A percentile compares a stretch with the other conserved stretches of the same genome.
These are phyloP conservation scores for Pygoscelis adeliae DNA, from an alignment of 2,113 vertebrate species.

Conservation along the genomic window DNA sequence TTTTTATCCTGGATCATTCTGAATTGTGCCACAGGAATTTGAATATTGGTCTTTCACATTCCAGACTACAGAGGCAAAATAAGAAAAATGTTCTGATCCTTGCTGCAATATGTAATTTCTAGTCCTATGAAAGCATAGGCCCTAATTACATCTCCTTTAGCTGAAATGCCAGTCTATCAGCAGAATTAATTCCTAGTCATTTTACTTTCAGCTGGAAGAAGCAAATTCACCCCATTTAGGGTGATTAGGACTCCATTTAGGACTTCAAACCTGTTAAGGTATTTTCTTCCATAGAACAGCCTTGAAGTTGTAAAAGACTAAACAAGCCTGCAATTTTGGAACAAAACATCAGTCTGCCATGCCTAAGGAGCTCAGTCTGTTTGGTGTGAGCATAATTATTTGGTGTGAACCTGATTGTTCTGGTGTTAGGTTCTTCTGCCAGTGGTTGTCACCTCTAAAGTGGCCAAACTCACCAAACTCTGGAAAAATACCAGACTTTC, in stretches of 20 bases:
- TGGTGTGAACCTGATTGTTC: not conserved
- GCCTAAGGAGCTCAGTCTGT: not conserved
- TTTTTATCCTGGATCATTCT: not conserved
- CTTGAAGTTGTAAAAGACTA: not conserved
- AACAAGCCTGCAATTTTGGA: not conserved
- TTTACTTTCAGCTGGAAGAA: not conserved
- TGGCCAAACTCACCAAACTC: not conserved
- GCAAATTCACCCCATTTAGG: not conserved
- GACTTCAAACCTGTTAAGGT: not conserved
- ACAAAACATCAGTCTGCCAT: not conserved
- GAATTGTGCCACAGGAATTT: not conserved
- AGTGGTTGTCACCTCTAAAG: not conserved
- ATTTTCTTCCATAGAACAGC: not conserved
- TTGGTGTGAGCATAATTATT: not conserved
- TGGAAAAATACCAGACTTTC: not conserved
- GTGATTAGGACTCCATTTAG: not conserved
- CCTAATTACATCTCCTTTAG: not conserved
- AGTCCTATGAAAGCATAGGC: not conserved
- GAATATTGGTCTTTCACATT: not conserved
- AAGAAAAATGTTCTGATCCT: not conserved
- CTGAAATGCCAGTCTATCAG: not conserved
- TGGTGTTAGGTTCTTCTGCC: not conserved
- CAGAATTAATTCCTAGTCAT: not conserved
- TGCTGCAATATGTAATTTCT: not conserved
- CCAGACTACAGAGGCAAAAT: not conserved